These are phyloP conservation scores for Dryococelus australis DNA, from an alignment of 2,888 invertebrate species.

Conservation along the genomic window DNA sequence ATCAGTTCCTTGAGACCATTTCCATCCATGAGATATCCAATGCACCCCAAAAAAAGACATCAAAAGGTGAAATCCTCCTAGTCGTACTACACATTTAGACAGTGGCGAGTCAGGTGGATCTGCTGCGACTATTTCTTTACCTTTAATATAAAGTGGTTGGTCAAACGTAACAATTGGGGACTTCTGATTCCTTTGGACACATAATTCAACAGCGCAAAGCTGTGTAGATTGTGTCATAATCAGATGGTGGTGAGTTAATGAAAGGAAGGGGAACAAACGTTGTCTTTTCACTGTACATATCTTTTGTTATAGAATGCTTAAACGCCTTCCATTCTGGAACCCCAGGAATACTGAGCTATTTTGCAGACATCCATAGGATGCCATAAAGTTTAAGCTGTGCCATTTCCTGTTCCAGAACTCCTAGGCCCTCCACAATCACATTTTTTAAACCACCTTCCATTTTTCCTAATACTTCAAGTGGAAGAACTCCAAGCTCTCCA, in stretches of 20 bases:
- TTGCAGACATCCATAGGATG: background rate
- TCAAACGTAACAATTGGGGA: background rate
- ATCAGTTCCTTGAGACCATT: too few species aligned
- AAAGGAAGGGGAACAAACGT: background rate
- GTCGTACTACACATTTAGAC: slow-evolving; percentile 3
- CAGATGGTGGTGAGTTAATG: background rate
- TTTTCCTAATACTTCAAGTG: too few species aligned
- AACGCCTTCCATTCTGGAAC: background rate
- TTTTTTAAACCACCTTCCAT: too few species aligned
- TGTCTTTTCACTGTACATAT: background rate
- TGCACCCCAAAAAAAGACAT: too few species aligned
- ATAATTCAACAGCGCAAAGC: background rate
- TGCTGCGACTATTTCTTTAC: background rate
- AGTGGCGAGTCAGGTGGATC: background rate
- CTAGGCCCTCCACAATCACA: too few species aligned
- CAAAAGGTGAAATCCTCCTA: background rate
- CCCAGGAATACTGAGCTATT: background rate
- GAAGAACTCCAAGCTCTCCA: too few species aligned
- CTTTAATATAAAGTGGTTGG: background rate
- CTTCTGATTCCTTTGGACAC: background rate
- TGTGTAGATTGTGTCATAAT: too few species aligned
- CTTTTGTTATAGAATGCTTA: background rate
- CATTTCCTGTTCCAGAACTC: slow-evolving; percentile 7
- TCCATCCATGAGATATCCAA: too few species aligned
- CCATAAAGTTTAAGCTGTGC: background rate